Conservation (phyloP, 2,888 invertebrate genomes). For the Cantharis lateralis region DNA sequence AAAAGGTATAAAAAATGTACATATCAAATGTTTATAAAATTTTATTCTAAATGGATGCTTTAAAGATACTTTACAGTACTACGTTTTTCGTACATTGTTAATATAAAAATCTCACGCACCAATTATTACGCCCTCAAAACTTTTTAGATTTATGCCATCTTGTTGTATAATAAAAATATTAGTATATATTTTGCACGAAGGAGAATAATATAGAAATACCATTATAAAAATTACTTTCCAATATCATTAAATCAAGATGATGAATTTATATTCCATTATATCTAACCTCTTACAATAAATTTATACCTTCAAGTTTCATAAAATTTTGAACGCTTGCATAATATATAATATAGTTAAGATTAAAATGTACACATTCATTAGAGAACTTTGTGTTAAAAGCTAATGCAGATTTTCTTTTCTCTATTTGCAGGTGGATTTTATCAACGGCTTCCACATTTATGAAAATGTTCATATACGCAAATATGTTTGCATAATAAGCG, state of each 20-base stretch:
- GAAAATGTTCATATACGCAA: neutral
- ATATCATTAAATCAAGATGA: neutral
- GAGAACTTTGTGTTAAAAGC: neutral
- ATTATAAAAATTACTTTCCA: neutral
- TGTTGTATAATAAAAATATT: neutral
- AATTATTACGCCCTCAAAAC: neutral
- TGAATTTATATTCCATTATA: neutral
- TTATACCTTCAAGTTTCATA: neutral
- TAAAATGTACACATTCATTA: neutral
- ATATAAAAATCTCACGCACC: neutral
- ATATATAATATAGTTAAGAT: too few relatives aligned
- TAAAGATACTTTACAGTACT: neutral
- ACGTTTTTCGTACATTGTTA: neutral
- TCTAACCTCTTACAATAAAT: neutral
- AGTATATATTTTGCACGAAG: neutral
- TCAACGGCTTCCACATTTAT: neutral
- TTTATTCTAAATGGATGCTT: neutral
- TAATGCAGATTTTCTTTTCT: neutral
- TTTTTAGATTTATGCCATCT: neutral
- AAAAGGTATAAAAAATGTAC: neutral
- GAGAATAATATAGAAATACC: neutral
- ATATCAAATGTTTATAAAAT: neutral
- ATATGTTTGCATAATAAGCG: neutral
- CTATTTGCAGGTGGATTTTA: neutral
- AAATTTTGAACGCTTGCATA: neutral